Base-by-base conservation (phyloP, 2,113 vertebrate genomes). In the Potamarius usumacintae region DNA sequence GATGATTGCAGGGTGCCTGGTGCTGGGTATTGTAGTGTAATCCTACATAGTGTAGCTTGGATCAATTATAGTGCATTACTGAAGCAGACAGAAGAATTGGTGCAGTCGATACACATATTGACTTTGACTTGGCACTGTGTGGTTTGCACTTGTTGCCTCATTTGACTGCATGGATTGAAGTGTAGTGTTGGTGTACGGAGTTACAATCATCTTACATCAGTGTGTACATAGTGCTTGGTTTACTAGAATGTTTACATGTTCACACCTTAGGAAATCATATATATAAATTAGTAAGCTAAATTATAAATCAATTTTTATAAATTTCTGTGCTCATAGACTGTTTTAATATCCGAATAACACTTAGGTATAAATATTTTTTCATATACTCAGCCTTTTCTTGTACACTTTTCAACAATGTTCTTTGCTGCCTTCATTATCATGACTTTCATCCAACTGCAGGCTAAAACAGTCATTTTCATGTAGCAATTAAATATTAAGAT, bases 91-190 rank as follows among this genome's bases (percentile, higher is more conserved):
- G 11, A 62, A 60, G 55, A 77, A 62, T 85, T 10, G n/a, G 53
- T 34, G 50, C 60, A 76, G 55, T 74, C 69, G 12, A 74, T 85
- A 77, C 25, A 50, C 57, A 52, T 72, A 65, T 74, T 42, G 52
- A 42, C 65, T 72, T 42, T 14, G n/a, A 12, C 67, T 58, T 85
- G 83, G 50, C 65, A 30, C 48, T 84, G 62, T 53, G 17, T 67
- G 65, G 48, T 71, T 74, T 84, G 67, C 17, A 42, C 65, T 57
- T 60, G 53, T 85, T 85, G 63, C 25, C 65, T 84, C n/a, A 65
- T 72, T 58, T 57, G 15, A 20, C 14, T 65, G 42, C n/a, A 55
- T 71, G 48, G 50, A 71, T 17, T 69, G 18, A 69, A 55, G 42
- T 71, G n/a, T 7, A 63, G 71, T 85, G 25, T 77, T 34, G 57